Evolutionary conservation across 2,888 invertebrate genomes (phyloP).

Genomic region (Polietes domitor): DNA sequence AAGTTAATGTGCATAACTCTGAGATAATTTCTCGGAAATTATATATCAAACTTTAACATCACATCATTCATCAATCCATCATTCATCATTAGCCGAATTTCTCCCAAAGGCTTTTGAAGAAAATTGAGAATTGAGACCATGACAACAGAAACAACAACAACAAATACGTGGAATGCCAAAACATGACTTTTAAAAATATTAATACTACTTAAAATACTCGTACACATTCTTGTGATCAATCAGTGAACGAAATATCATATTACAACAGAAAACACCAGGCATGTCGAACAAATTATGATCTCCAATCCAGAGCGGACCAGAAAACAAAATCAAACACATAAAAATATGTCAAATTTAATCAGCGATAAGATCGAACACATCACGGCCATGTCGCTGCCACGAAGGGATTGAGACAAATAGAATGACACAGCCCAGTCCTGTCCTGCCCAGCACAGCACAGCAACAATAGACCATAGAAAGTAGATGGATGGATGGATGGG

Average conservation of each 20-base stretch:
- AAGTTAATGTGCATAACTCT: background rate
- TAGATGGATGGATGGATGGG: background rate
- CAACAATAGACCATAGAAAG: conserved; percentile 19
- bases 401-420: conserved; percentile 32
- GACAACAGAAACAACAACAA: conserved; percentile 38
- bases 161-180: conserved; percentile 59
- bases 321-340: conserved; percentile 22
- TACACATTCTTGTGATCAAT: conserved; percentile 48
- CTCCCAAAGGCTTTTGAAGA: conserved; percentile 5
- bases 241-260: conserved; percentile 62
- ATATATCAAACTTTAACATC: background rate
- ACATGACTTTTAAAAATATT: conserved; percentile 60
- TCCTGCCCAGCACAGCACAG: background rate
- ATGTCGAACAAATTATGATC: conserved; percentile 50
- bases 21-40: conserved; percentile 11
- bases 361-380: conserved; percentile 63
- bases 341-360: conserved; percentile 63
- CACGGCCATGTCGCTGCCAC: conserved; percentile 17
- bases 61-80: conserved; percentile 31
- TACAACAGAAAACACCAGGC: conserved; percentile 44
- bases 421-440: conserved; percentile 10
- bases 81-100: conserved; percentile 38
- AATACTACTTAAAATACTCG: conserved; percentile 49
- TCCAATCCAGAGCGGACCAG: conserved; percentile 29
- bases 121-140: conserved; percentile 24